phyloP scores from a whole-genome alignment of 2,888 invertebrate species.

The Drosophila stalkeri region DNA sequence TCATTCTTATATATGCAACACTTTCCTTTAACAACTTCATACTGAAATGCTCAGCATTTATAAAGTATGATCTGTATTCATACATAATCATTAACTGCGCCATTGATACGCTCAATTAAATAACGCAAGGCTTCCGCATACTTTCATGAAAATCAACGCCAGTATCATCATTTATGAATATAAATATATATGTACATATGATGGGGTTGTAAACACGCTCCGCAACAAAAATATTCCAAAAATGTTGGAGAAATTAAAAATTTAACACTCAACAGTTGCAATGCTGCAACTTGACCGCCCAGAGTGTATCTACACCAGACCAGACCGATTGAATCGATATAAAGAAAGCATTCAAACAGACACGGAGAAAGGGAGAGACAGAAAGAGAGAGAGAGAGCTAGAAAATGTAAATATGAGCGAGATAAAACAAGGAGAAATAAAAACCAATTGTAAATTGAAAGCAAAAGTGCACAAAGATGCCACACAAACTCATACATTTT shows the following conservation, averaged over 20 bases:
- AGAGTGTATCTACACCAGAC: constrained; percentile 29
- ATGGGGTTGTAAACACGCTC: not conserved
- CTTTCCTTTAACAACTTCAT: not conserved
- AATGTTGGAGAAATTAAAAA: constrained; percentile 57
- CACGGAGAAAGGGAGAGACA: not conserved
- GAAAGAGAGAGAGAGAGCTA: not conserved
- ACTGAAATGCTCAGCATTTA: not conserved
- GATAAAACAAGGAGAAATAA: constrained; percentile 6
- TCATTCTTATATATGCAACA: not conserved
- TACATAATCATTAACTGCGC: not conserved
- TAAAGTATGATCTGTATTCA: constrained; percentile 3
- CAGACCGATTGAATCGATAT: constrained; percentile 56
- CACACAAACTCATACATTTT: constrained; percentile 25
- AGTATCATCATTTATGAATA: constrained; percentile 1
- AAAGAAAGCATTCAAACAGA: constrained; percentile 51
- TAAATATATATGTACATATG: not conserved
- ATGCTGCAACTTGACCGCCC: constrained; percentile 43
- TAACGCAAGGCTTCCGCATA: constrained; percentile 45
- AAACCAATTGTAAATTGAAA: constrained; percentile 44
- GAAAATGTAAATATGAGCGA: not conserved
- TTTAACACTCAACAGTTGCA: constrained; percentile 44
- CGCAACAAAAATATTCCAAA: constrained; percentile 38
- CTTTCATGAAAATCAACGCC: constrained; percentile 18
- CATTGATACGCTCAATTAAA: constrained; percentile 25
- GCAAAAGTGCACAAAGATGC: constrained; percentile 42